phyloP scores from a whole-genome alignment of 2,888 invertebrate species.

The Trissolcus japonicus region DNA sequence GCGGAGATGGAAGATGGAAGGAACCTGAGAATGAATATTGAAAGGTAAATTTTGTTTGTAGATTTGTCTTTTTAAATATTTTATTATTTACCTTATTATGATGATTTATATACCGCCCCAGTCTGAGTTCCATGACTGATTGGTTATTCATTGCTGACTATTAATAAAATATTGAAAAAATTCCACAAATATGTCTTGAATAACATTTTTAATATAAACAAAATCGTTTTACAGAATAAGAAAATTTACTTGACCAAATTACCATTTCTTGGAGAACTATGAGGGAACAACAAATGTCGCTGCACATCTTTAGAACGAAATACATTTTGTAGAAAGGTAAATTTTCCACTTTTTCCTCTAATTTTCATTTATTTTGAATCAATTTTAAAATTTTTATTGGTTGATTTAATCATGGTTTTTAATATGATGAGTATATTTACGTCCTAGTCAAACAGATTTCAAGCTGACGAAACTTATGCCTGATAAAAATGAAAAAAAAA shows the following conservation, averaged over 20 bases:
- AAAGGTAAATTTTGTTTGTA: neutral
- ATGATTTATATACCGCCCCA: constrained; percentile 26
- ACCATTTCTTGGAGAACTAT: too few relatives aligned
- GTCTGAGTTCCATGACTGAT: constrained; percentile 27
- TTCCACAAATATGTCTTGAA: neutral
- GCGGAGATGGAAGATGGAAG: neutral
- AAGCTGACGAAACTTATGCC: constrained; percentile 7
- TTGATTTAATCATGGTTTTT: neutral
- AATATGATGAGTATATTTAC: constrained; percentile 4
- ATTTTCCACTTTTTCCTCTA: too few relatives aligned
- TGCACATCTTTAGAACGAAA: too few relatives aligned
- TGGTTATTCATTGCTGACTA: constrained; percentile 10
- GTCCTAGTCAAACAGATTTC: constrained; percentile 20
- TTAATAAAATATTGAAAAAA: neutral
- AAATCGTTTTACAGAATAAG: neutral
- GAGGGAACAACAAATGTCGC: too few relatives aligned
- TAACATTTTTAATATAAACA: neutral
- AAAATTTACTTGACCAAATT: neutral
- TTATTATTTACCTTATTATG: constrained; percentile 5
- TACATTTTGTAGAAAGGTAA: too few relatives aligned
- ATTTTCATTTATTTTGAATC: too few relatives aligned
- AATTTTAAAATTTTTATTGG: neutral
- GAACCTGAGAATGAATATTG: constrained; percentile 1
- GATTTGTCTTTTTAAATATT: neutral
- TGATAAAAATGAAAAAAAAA: neutral